phyloP scores from a whole-genome alignment of 2,888 invertebrate species.

The Amiota minor region DNA sequence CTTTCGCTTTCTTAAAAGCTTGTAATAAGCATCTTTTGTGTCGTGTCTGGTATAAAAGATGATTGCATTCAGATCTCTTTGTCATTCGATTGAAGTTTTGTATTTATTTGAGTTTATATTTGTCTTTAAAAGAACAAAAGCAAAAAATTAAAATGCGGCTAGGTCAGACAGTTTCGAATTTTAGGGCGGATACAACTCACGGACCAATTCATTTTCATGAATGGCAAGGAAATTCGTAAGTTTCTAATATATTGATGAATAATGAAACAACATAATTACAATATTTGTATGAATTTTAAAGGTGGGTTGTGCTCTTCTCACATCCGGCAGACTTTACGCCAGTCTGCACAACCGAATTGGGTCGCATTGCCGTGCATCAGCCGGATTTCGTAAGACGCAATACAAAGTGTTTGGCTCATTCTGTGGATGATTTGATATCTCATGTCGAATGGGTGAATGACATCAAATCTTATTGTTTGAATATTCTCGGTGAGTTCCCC shows the following conservation, averaged over 20 bases:
- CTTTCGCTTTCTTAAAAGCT: too few relatives aligned
- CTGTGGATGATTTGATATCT: slow-evolving; percentile 82
- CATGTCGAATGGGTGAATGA: slow-evolving; percentile 87
- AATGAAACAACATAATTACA: background rate
- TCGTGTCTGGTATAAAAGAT: too few relatives aligned
- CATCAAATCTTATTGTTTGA: slow-evolving; percentile 81
- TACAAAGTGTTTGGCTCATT: slow-evolving; percentile 85
- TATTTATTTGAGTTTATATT: too few relatives aligned
- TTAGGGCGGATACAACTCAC: slow-evolving; percentile 82
- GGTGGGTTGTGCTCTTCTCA: slow-evolving; percentile 91
- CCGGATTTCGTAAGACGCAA: slow-evolving; percentile 81
- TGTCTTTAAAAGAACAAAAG: too few relatives aligned
- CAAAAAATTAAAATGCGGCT: slow-evolving; percentile 76
- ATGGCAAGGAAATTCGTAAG: slow-evolving; percentile 85
- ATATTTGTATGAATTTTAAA: slow-evolving; percentile 58
- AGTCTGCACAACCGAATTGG: slow-evolving; percentile 91
- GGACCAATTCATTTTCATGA: slow-evolving; percentile 85
- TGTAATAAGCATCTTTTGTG: too few relatives aligned
- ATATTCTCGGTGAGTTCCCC: slow-evolving; percentile 83
- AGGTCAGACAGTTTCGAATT: slow-evolving; percentile 84
- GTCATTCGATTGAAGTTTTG: too few relatives aligned
- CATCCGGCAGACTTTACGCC: slow-evolving; percentile 93
- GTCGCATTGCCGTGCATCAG: slow-evolving; percentile 81
- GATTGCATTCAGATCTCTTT: too few relatives aligned
- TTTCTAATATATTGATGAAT: slow-evolving; percentile 47